Conservation (phyloP, 1,140 invertebrate genomes). For the Papilio polyxenes region DNA sequence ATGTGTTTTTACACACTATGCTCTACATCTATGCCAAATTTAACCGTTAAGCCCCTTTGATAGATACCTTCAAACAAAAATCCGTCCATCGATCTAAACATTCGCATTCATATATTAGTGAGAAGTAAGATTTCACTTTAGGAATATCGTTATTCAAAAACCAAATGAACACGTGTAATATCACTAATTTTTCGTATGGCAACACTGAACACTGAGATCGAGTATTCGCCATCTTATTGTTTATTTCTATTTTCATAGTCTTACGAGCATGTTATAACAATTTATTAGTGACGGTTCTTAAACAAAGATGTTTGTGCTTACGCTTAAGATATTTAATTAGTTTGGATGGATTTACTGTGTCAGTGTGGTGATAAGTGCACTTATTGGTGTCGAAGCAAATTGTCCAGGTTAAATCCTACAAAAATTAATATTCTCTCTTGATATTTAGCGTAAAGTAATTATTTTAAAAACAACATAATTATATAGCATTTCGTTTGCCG, state of each 20-base stretch:
- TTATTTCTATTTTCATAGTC: slow-evolving; percentile 12
- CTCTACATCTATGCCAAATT: too few relatives aligned
- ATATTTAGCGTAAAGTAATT: neutral
- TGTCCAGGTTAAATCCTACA: slow-evolving; percentile 11
- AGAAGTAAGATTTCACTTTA: too few relatives aligned
- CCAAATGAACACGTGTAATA: neutral
- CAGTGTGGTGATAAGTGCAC: slow-evolving; percentile 17
- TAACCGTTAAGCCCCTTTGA: too few relatives aligned
- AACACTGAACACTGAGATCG: slow-evolving; percentile 20
- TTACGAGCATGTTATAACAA: neutral
- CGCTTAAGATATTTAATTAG: slow-evolving; percentile 21
- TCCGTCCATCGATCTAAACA: too few relatives aligned
- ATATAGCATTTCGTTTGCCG: neutral
- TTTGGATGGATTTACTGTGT: slow-evolving; percentile 33
- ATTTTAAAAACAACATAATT: neutral
- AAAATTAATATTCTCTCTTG: neutral
- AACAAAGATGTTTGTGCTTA: neutral
- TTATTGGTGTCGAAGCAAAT: slow-evolving; percentile 17
- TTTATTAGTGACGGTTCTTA: neutral
- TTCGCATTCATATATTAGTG: too few relatives aligned
- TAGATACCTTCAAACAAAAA: too few relatives aligned
- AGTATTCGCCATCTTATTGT: slow-evolving; percentile 31
- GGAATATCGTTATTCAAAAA: too few relatives aligned
- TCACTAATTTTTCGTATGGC: neutral
- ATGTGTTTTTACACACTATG: too few relatives aligned